Base-by-base conservation (phyloP, 64 coral and sea anemone genomes). In the Dendronephthya gigantea region DNA sequence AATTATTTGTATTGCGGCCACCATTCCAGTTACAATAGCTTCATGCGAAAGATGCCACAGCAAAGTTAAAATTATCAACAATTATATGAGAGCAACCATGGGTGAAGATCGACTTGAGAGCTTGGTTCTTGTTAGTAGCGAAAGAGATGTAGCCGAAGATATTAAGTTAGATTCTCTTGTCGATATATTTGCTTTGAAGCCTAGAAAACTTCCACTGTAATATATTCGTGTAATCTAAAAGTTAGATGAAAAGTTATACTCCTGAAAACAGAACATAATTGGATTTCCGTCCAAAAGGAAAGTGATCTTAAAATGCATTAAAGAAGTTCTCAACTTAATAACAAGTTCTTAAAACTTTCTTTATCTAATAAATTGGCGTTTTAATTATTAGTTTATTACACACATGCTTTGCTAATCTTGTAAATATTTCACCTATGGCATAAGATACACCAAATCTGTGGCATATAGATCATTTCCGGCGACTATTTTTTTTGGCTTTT, bases 61-160 rank as follows among this genome's bases (percentile, higher is more conserved):
- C n/a, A 70, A 70, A 70, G 66, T 70, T 70, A 70, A 70, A 70
- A 50, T 50, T 50, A 70, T 70, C 17, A 70, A 70, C 66, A 70
- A 70, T 70, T 70, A 70, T 32, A 70, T 70, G 66, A 70, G 66
- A 70, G 66, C 66, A 70, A 70, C 66, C 9, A 70, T 70, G 30
- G n/a, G 27, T 70, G 66, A 70, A 70, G 66, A 70, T 70, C 66
- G 30, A 25, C 66, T 70, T 8, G 66, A 70, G 66, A 70, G 66
- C 66, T 70, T 70, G 30, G 66, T 70, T 22, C 66, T 70, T 7
- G 27, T 70, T 25, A 70, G 66, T 70, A 70, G 66, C n/a, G 66
- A 70, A 70, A 70, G 30, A 70, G 30, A 32, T 70, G 30, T 70
- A 25, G 66, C 66, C 27, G 66, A 70, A 70, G 66, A 70, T 70